Percentiles rank a stretch among this genome's conserved stretches.
Conservation (phyloP, 2,888 invertebrate species). For the Druceiella hillmani region DNA sequence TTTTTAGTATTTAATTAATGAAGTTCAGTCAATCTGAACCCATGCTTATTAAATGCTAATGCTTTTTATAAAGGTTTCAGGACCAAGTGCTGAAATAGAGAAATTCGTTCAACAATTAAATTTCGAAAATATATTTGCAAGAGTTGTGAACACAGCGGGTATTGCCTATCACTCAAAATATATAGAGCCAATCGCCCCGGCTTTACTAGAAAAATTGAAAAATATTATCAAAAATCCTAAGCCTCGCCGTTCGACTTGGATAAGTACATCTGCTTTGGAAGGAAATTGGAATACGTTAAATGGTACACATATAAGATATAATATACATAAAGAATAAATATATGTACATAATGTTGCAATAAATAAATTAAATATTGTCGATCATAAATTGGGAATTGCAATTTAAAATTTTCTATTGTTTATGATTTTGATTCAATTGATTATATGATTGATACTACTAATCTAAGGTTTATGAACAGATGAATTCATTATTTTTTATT, state of each 20-base stretch:
- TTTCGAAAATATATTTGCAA: slow-evolving; percentile 76
- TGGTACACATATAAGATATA: no score
- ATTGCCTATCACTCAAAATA: slow-evolving; percentile 94
- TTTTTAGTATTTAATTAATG: no score
- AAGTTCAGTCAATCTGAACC: no score
- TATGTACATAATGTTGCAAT: no score
- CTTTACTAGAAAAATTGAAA: slow-evolving; percentile 69
- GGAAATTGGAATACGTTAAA: no score
- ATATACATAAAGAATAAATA: no score
- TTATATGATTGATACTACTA: no score
- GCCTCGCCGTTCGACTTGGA: slow-evolving; percentile 78
- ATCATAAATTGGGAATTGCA: slow-evolving; percentile 74
- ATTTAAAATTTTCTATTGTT: slow-evolving; percentile 58
- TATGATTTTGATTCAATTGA: no score
- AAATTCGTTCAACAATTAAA: slow-evolving; percentile 66
- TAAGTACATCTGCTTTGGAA: slow-evolving; percentile 91
- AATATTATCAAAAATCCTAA: slow-evolving; percentile 77
- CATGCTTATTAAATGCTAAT: no score
- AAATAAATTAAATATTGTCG: no score
- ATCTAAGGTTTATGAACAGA: no score
- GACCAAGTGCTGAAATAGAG: slow-evolving; percentile 65
- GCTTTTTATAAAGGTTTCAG: slow-evolving; percentile 79
- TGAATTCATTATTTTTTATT: no score
- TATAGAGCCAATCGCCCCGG: slow-evolving; percentile 80
- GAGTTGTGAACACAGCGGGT: slow-evolving; percentile 79